phyloP scores from a whole-genome alignment of 2,113 vertebrate genomes.

The Rostratula benghalensis region DNA sequence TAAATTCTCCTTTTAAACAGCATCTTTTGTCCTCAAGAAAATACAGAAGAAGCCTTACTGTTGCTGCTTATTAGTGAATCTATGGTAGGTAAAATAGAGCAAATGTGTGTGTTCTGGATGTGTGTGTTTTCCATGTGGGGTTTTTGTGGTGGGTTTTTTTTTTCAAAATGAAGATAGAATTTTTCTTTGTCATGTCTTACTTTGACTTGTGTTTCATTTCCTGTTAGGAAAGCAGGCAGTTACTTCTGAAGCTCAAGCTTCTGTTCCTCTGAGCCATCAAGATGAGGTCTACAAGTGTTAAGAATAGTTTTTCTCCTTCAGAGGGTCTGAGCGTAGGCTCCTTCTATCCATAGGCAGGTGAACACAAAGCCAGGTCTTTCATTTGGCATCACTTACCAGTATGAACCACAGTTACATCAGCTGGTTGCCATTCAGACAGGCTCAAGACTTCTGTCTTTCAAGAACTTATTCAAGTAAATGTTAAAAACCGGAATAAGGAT shows the following conservation, averaged over 20 bases:
- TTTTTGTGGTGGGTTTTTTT: too few relatives aligned
- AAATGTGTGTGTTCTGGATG: not conserved
- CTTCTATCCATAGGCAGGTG: not conserved
- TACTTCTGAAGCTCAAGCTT: not conserved
- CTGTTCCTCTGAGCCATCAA: not conserved
- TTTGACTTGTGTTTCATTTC: not conserved
- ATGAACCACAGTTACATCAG: not conserved
- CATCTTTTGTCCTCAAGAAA: slow-evolving; percentile 99
- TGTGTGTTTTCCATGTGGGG: not conserved
- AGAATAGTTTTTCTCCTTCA: not conserved
- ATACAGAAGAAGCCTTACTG: slow-evolving; percentile 96
- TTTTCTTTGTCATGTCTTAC: not conserved
- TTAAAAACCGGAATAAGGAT: not conserved
- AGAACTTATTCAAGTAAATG: not conserved
- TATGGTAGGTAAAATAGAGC: slow-evolving; percentile 84
- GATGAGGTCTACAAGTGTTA: not conserved
- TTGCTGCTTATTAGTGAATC: slow-evolving; percentile 97
- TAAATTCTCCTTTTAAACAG: slow-evolving; percentile 76
- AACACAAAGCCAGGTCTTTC: not conserved
- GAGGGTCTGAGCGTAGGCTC: not conserved
- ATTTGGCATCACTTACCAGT: not conserved
- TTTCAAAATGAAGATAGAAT: not conserved
- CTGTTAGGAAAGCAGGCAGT: not conserved
- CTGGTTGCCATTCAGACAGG: not conserved
- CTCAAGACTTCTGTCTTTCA: not conserved